phyloP scores from a whole-genome alignment of 1,140 invertebrate genomes.

The Mylabris phalerata region DNA sequence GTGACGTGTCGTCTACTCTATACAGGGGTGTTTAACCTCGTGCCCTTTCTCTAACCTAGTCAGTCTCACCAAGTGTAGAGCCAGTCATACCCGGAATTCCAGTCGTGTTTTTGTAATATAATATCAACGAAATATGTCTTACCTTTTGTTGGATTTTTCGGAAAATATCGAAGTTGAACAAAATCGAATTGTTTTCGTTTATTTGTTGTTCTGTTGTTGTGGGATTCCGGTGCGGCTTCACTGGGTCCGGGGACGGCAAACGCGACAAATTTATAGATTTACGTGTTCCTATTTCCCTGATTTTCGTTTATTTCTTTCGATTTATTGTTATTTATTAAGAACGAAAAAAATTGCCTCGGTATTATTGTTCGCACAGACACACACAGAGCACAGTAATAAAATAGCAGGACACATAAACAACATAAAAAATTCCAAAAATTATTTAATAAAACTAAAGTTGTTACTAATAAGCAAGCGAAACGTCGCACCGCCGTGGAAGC shows the following conservation, averaged over 20 bases:
- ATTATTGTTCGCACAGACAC: conserved; percentile 27
- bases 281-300: neutral
- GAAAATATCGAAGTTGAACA: no score
- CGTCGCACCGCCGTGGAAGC: conserved; percentile 36
- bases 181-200: no score
- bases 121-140: no score
- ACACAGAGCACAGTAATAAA: conserved; percentile 10
- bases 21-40: conserved; percentile 30
- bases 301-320: neutral
- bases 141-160: no score
- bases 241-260: conserved; percentile 3
- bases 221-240: conserved; percentile 8
- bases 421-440: conserved; percentile 27
- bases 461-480: conserved; percentile 36
- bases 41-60: conserved; percentile 32
- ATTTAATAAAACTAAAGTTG: conserved; percentile 33
- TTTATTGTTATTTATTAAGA: conserved; percentile 1
- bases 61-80: no score
- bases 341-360: conserved; percentile 5
- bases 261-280: neutral
- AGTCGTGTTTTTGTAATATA: neutral
- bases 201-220: neutral
- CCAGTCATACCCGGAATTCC: conserved; percentile 12
- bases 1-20: conserved; percentile 15
- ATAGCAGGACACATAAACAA: conserved; percentile 39